Evolutionary conservation across 37 sponge, comb jelly and placozoan species (phyloP).

Genomic region (Diacarnus erythraeanus): DNA sequence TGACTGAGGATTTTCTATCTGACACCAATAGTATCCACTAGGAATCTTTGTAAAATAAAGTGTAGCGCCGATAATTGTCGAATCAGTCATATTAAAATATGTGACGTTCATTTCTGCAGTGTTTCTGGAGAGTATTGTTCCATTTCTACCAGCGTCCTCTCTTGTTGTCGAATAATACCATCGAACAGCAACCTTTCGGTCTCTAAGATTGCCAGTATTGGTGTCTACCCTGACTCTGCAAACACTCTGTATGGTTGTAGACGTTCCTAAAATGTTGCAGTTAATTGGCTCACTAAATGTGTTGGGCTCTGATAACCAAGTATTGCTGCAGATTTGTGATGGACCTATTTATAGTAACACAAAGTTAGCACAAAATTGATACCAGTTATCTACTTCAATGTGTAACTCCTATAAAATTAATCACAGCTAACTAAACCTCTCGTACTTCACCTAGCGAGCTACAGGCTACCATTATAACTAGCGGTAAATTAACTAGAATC

Average conservation of each 20-base stretch:
- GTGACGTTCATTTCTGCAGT: too few species aligned
- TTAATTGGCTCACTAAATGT: not conserved
- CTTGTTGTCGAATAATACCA: not conserved
- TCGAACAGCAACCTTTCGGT: too few species aligned
- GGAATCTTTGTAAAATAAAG: too few species aligned
- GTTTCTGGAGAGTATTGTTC: too few species aligned
- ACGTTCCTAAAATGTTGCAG: not conserved
- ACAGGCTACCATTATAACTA: too few species aligned
- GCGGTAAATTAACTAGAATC: too few species aligned
- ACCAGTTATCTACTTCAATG: too few species aligned
- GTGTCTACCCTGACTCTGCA: not conserved
- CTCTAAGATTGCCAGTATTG: not conserved
- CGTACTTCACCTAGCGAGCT: too few species aligned
- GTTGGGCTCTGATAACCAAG: not conserved
- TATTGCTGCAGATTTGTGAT: not conserved
- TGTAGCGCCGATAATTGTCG: not conserved
- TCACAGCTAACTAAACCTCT: too few species aligned
- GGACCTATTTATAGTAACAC: too few species aligned
- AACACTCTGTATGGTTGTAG: not conserved
- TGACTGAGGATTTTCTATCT: not conserved
- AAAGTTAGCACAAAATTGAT: too few species aligned
- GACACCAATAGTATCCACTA: not conserved
- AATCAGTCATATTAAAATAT: not conserved
- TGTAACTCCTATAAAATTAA: too few species aligned
- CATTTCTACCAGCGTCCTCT: not conserved